Conservation (phyloP, 2,113 vertebrate species). For the Corythaixoides concolor region DNA sequence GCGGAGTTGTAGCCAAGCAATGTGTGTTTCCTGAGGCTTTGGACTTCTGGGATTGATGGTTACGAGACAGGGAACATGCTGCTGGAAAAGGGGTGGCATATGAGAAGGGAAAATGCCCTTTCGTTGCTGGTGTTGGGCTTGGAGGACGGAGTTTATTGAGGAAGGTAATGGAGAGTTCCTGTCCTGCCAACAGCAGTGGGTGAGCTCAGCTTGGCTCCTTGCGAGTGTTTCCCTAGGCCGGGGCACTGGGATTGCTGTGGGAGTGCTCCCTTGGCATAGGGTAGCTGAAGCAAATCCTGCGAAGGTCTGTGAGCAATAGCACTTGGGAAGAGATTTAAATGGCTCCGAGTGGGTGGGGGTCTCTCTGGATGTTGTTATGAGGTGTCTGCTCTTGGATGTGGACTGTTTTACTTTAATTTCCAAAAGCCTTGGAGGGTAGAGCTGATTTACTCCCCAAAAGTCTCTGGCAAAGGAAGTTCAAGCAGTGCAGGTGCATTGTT, state of each 20-base stretch:
- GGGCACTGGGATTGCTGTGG: neutral
- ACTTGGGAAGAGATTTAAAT: neutral
- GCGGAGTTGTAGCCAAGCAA: too few relatives aligned
- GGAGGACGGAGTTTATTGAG: fast-evolving
- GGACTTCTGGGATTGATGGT: fast-evolving
- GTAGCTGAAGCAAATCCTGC: neutral
- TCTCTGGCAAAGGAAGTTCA: neutral
- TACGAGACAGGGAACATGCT: fast-evolving
- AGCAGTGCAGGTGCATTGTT: neutral
- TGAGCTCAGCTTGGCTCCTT: neutral
- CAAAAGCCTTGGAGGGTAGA: neutral
- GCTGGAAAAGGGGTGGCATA: neutral
- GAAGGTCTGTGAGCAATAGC: neutral
- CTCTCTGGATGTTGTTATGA: fast-evolving
- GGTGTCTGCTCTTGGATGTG: neutral
- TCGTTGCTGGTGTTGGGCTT: neutral
- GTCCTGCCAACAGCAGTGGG: neutral
- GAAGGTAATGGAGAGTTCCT: fast-evolving
- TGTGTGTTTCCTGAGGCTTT: fast-evolving
- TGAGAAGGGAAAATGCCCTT: neutral
- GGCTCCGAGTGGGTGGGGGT: too few relatives aligned
- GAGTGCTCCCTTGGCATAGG: fast-evolving
- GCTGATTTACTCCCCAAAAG: neutral
- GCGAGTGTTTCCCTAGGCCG: neutral
- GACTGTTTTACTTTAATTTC: neutral